phyloP scores from a whole-genome alignment of 2,888 invertebrate genomes.

The Escarpia spicata region DNA sequence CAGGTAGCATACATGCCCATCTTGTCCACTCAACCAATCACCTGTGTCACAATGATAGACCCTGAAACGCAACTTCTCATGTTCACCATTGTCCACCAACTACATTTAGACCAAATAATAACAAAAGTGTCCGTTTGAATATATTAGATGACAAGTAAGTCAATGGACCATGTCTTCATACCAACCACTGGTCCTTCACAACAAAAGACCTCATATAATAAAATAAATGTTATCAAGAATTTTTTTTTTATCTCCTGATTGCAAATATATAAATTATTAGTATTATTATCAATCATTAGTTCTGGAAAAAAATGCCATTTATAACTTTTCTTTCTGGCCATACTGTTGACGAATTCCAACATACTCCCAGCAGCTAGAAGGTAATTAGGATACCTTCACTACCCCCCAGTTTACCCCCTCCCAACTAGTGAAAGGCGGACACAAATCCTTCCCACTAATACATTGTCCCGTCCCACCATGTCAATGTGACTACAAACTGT shows the following conservation, averaged over 20 bases:
- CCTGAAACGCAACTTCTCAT: background rate
- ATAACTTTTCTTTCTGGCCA: background rate
- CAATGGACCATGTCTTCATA: no score
- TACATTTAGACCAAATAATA: background rate
- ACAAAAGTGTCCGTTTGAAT: background rate
- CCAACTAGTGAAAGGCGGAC: background rate
- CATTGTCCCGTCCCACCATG: background rate
- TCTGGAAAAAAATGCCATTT: background rate
- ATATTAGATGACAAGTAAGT: background rate
- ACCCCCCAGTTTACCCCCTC: background rate
- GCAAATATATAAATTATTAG: no score
- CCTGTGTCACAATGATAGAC: background rate
- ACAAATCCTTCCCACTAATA: background rate
- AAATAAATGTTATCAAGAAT: no score
- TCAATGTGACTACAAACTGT: background rate
- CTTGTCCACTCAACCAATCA: background rate
- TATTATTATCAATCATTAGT: background rate
- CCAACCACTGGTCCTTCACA: no score
- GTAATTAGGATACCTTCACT: background rate
- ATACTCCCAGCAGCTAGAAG: background rate
- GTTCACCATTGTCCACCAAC: background rate
- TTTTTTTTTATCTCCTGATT: no score
- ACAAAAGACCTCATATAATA: no score
- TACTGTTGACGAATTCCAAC: background rate
- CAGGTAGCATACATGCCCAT: background rate